Evolutionary conservation across 2,797 vertebrate genomes (phyloP).

Genomic region (Acipenser transmontanus): DNA sequence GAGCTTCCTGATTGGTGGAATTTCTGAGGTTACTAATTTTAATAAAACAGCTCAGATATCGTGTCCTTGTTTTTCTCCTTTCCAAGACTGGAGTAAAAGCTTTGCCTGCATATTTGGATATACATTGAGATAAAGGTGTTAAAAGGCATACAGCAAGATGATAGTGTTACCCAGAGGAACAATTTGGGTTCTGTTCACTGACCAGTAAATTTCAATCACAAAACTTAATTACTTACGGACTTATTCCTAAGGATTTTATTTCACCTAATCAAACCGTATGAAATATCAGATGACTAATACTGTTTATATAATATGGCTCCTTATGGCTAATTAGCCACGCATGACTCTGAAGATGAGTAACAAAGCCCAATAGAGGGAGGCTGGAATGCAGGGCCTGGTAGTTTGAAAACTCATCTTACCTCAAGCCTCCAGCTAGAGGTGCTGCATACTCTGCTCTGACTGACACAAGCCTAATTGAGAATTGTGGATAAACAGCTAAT

Average conservation of each 20-base stretch:
- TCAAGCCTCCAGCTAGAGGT: neutral
- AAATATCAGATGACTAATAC: neutral
- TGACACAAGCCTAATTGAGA: constrained; percentile 6
- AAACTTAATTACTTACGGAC: neutral
- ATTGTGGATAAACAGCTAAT: neutral
- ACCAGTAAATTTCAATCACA: neutral
- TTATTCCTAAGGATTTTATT: neutral
- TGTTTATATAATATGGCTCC: neutral
- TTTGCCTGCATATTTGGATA: no score
- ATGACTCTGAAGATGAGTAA: constrained; percentile 1
- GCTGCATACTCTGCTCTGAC: neutral
- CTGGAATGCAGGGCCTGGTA: constrained; percentile 2
- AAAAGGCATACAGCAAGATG: no score
- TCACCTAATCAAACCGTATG: neutral
- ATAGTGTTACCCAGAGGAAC: no score
- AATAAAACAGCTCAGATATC: no score
- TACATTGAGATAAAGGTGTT: no score
- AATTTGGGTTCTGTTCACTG: no score
- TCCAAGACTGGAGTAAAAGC: no score
- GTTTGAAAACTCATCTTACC: constrained; percentile 5
- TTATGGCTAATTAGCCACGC: neutral
- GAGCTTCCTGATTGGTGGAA: no score
- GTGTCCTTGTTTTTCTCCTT: no score
- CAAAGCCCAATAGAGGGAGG: neutral
- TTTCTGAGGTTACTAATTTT: no score